These are phyloP conservation scores for Anhinga anhinga DNA, from an alignment of 2,113 vertebrate species.

Conservation along the genomic window DNA sequence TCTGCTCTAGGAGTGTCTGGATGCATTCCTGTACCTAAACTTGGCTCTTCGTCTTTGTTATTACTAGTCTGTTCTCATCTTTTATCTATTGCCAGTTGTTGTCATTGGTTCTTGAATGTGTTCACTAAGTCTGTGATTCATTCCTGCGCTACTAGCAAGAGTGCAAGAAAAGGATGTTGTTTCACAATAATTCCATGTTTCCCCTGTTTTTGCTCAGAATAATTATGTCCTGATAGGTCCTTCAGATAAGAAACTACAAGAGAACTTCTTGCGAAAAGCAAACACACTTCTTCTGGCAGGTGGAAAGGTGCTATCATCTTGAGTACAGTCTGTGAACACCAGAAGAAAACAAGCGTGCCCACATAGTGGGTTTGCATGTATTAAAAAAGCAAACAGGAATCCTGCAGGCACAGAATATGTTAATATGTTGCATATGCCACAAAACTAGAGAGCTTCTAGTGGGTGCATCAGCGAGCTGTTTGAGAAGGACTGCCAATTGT, in stretches of 20 bases:
- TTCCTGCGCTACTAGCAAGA: neutral
- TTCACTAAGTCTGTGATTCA: neutral
- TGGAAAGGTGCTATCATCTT: neutral
- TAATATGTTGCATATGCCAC: neutral
- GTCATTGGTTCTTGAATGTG: neutral
- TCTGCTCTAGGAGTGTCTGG: neutral
- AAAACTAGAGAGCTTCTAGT: neutral
- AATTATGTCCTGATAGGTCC: neutral
- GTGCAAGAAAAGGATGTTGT: neutral
- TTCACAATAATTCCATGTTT: neutral
- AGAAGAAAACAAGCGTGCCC: neutral
- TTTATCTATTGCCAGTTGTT: neutral
- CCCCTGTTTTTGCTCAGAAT: neutral
- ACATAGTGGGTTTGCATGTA: neutral
- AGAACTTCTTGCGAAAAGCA: neutral
- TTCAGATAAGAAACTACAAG: neutral
- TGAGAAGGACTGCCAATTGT: neutral
- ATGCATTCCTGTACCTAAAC: neutral
- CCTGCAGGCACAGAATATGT: neutral
- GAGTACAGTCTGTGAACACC: neutral
- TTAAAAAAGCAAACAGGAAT: neutral
- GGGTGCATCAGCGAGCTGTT: neutral
- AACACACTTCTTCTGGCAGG: neutral
- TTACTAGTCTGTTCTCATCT: neutral
- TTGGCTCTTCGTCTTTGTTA: neutral